Evolutionary conservation across 2,888 invertebrate species (phyloP).

Genomic region (Eulithis prunata): DNA sequence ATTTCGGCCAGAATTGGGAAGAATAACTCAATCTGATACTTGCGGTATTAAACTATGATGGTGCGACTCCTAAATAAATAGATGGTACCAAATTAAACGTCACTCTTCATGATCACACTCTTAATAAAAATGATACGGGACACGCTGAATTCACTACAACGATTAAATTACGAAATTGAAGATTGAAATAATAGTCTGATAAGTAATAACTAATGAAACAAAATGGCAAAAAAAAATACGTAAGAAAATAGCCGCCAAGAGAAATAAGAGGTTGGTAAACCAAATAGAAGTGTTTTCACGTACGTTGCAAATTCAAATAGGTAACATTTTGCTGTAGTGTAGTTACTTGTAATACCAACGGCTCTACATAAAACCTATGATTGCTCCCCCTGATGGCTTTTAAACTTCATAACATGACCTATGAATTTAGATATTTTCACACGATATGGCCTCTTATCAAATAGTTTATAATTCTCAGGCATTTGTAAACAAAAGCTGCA

Average conservation of each 20-base stretch:
- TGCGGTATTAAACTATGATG: conserved; percentile 10
- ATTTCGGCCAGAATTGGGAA: not conserved
- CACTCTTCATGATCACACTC: conserved; percentile 67
- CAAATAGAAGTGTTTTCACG: too few relatives aligned
- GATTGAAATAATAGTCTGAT: too few relatives aligned
- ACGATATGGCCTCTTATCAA: conserved; percentile 47
- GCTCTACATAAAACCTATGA: too few relatives aligned
- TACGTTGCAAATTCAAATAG: too few relatives aligned
- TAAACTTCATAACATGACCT: not conserved
- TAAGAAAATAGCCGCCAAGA: too few relatives aligned
- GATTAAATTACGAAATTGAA: conserved; percentile 20
- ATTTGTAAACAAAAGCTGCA: conserved; percentile 67
- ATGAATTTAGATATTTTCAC: conserved; percentile 49
- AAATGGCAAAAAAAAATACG: too few relatives aligned
- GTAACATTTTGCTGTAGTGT: too few relatives aligned
- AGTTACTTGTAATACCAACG: too few relatives aligned
- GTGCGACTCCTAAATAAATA: conserved; percentile 8
- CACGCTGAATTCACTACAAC: conserved; percentile 59
- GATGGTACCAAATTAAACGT: conserved; percentile 48
- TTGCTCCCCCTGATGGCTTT: not conserved
- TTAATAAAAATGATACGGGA: conserved; percentile 69
- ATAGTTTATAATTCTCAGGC: conserved; percentile 22
- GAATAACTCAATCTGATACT: not conserved
- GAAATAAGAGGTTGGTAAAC: too few relatives aligned
- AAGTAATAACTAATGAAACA: too few relatives aligned